These are phyloP conservation scores for Tethya wilhelma DNA, from an alignment of 37 sponge, comb jelly and placozoan genomes.

Conservation along the genomic window DNA sequence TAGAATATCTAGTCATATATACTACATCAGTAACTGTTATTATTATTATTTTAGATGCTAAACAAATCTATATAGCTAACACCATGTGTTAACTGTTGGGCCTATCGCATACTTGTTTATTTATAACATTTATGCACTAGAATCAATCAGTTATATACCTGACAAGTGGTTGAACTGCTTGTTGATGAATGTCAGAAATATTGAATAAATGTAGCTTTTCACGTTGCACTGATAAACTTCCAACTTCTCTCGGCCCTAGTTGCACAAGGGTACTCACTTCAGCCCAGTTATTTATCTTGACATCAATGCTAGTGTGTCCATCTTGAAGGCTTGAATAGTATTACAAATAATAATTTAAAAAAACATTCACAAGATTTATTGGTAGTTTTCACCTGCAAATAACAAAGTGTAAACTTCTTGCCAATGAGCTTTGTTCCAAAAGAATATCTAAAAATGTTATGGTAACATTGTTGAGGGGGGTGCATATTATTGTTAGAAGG, in stretches of 20 bases:
- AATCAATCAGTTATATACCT: no score
- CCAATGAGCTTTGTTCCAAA: constrained; percentile 36
- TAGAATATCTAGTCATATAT: background rate
- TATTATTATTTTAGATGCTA: background rate
- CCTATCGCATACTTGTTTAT: no score
- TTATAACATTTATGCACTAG: background rate
- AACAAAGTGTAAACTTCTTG: constrained; percentile 25
- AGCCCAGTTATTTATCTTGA: constrained; percentile 73
- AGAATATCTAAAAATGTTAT: constrained; percentile 26
- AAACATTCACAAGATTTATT: no score
- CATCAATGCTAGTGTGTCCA: constrained; percentile 28
- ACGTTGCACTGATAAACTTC: no score
- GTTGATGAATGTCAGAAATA: no score
- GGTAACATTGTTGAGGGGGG: no score
- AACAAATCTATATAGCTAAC: no score
- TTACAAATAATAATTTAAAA: background rate
- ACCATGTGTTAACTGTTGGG: no score
- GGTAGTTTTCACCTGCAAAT: constrained; percentile 38
- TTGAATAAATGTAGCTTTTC: no score
- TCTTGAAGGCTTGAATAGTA: constrained; percentile 40
- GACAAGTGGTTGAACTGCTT: no score
- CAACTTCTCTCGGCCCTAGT: no score
- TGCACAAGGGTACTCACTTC: constrained; percentile 44
- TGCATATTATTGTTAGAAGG: no score
- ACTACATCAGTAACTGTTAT: background rate